Conservation (phyloP, 1,140 invertebrate genomes). For the Leguminivora glycinivorella region DNA sequence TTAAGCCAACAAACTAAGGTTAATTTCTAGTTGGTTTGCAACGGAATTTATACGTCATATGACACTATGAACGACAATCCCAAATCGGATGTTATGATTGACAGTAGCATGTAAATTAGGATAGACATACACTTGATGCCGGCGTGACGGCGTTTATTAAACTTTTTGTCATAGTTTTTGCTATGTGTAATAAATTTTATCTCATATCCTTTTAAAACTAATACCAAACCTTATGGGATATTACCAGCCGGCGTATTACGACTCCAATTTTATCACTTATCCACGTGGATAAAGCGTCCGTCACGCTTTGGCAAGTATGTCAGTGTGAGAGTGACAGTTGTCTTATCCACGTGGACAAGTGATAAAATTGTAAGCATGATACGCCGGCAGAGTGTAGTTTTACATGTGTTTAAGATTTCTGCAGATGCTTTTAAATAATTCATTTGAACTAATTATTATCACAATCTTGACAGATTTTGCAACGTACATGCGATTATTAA, state of each 20-base stretch:
- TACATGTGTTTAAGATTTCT: neutral
- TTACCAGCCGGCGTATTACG: too few relatives aligned
- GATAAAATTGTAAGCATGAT: too few relatives aligned
- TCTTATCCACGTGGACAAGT: too few relatives aligned
- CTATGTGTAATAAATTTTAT: neutral
- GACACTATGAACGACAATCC: constrained; percentile 10
- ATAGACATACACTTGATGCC: neutral
- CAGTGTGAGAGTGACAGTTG: too few relatives aligned
- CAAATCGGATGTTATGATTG: constrained; percentile 27
- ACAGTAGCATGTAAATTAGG: constrained; percentile 25
- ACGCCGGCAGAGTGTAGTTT: neutral
- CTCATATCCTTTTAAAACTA: neutral
- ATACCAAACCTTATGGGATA: neutral
- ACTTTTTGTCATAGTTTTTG: constrained; percentile 15
- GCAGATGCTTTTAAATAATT: neutral
- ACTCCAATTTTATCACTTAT: too few relatives aligned
- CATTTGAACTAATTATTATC: neutral
- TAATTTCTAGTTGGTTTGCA: neutral
- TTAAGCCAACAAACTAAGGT: neutral
- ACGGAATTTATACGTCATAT: constrained; percentile 9
- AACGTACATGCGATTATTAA: neutral
- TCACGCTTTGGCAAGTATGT: too few relatives aligned
- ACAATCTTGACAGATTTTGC: constrained; percentile 16
- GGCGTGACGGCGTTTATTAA: constrained; percentile 4
- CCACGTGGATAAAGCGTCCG: too few relatives aligned